Evolutionary conservation across 2,113 vertebrate genomes (phyloP).

Genomic region (Elachura formosa): DNA sequence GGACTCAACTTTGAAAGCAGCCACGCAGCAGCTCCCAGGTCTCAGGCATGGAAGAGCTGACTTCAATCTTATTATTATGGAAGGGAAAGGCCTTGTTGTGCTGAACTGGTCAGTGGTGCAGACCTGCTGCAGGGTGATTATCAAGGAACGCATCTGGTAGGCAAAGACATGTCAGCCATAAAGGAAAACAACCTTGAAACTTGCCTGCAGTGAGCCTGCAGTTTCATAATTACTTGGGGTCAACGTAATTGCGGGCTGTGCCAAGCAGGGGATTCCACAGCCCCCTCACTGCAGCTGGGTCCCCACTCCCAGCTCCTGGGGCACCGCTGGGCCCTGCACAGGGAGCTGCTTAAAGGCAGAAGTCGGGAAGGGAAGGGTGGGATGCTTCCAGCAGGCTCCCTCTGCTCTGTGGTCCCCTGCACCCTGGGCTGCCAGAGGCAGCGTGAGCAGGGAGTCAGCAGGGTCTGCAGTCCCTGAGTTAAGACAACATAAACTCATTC

Average conservation of each 20-base stretch:
- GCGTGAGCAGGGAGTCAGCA: neutral
- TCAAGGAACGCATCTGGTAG: neutral
- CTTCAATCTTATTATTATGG: neutral
- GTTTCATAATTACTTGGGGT: neutral
- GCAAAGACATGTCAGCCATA: neutral
- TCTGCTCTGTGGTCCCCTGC: neutral
- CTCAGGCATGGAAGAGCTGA: neutral
- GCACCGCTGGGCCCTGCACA: neutral
- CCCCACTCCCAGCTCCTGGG: neutral
- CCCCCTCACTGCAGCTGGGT: neutral
- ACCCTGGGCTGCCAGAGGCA: neutral
- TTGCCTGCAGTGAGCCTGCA: neutral
- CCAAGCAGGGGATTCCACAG: neutral
- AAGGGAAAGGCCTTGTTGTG: neutral
- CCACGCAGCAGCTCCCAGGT: neutral
- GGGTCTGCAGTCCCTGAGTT: neutral
- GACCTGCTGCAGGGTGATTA: neutral
- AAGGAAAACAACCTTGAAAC: neutral
- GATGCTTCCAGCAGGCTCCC: neutral
- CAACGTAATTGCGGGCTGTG: neutral
- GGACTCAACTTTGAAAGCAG: neutral
- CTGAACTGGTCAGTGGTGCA: neutral
- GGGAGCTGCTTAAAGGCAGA: neutral
- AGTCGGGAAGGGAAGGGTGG: neutral
- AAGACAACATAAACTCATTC: neutral